Evolutionary conservation across 2,797 vertebrate genomes (phyloP).

Genomic region (Manis pentadactyla): DNA sequence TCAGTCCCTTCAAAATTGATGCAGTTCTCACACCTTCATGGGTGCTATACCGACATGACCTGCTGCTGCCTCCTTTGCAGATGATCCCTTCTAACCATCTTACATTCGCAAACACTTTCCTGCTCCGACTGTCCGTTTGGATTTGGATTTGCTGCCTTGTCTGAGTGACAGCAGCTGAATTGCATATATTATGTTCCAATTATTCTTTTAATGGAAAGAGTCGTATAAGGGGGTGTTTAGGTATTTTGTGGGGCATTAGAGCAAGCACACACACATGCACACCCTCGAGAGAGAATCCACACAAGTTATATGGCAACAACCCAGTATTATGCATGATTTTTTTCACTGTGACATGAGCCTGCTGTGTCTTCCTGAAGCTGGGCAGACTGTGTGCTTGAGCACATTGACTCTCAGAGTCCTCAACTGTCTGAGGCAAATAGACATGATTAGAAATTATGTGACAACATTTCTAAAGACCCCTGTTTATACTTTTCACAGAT

Average conservation of each 20-base stretch:
- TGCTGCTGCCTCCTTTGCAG: neutral
- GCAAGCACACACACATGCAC: neutral
- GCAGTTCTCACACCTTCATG: neutral
- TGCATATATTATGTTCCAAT: neutral
- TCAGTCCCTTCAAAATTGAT: neutral
- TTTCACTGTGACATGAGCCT: too few relatives aligned
- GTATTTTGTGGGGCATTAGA: neutral
- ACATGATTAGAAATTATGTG: neutral
- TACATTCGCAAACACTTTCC: neutral
- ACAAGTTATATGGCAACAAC: neutral
- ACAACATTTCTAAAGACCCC: neutral
- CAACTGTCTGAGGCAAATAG: neutral
- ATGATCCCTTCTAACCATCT: neutral
- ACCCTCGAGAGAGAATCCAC: neutral
- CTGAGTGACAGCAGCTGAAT: neutral
- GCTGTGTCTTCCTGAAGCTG: neutral
- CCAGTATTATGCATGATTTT: neutral
- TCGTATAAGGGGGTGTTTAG: neutral
- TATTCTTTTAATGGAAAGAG: neutral
- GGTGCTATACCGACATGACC: neutral
- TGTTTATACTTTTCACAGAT: neutral
- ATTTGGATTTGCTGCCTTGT: neutral
- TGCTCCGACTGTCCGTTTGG: neutral
- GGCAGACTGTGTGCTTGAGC: neutral
- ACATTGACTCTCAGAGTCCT: neutral